Conservation (phyloP, 2,797 vertebrate genomes). For the Austrolebias charrua region DNA sequence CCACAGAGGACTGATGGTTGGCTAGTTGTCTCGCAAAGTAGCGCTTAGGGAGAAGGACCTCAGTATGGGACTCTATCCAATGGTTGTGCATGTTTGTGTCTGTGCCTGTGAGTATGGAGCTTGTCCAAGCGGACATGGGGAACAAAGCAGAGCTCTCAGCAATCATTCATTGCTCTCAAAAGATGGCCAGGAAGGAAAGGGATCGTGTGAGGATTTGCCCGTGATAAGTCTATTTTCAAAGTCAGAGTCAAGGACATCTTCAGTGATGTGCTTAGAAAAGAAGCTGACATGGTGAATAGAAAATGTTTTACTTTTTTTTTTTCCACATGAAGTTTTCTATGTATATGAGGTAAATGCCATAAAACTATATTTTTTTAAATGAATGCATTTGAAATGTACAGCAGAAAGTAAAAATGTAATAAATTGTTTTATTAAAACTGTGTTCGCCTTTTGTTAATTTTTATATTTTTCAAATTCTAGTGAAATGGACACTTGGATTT, state of each 20-base stretch:
- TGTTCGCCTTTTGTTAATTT: no score
- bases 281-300: constrained; percentile 57
- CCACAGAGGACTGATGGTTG: constrained; percentile 68
- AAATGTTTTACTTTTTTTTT: constrained; percentile 22
- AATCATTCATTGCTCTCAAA: constrained; percentile 72
- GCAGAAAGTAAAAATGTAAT: no score
- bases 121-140: constrained; percentile 70
- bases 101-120: constrained; percentile 58
- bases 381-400: no score
- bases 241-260: constrained; percentile 75
- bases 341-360: no score
- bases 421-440: no score
- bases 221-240: constrained; percentile 73
- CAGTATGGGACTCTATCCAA: constrained; percentile 62
- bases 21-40: constrained; percentile 55
- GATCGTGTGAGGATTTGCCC: constrained; percentile 48
- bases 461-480: neutral
- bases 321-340: constrained; percentile 26
- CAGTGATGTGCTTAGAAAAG: constrained; percentile 51
- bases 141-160: constrained; percentile 72
- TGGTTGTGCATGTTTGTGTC: constrained; percentile 54
- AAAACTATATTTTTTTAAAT: no score
- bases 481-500: neutral
- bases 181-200: constrained; percentile 66
- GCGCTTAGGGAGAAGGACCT: constrained; percentile 63